phyloP scores from a whole-genome alignment of 2,797 vertebrate genomes.

The Chaetodon trifasciatus region DNA sequence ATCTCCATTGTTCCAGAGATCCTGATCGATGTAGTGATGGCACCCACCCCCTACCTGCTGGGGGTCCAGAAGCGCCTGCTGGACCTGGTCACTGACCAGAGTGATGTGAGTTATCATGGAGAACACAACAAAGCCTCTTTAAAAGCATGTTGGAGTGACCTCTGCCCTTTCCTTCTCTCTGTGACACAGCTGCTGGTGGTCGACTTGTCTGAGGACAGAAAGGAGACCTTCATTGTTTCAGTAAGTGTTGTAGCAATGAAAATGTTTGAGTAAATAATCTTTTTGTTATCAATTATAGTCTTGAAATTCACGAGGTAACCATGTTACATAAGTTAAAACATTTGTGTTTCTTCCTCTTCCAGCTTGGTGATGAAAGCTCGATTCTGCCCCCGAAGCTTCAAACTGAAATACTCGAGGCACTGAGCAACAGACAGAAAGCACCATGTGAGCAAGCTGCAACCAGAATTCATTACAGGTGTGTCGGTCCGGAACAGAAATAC shows the following conservation, averaged over 20 bases:
- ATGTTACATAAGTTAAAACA: not conserved
- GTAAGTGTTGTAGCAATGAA: conserved; percentile 76
- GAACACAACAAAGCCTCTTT: not conserved
- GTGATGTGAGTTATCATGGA: conserved; percentile 76
- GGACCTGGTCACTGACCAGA: conserved; percentile 87
- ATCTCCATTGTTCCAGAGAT: conserved; percentile 95
- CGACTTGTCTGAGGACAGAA: conserved; percentile 87
- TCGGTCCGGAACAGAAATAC: accelerated
- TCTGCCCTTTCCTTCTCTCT: not conserved
- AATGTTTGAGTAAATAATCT: not conserved
- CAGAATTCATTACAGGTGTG: not conserved
- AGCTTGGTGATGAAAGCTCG: conserved; percentile 92
- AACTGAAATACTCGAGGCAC: conserved; percentile 86
- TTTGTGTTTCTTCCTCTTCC: conserved; percentile 2
- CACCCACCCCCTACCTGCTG: conserved; percentile 95
- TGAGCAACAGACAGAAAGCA: conserved; percentile 72
- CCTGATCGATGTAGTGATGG: conserved; percentile 94
- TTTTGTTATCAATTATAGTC: not conserved
- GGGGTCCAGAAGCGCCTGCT: conserved; percentile 91
- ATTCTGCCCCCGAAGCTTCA: conserved; percentile 92
- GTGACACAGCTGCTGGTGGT: conserved; percentile 90
- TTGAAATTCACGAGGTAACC: not conserved
- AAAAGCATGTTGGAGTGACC: not conserved
- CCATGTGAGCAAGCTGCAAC: conserved; percentile 71
- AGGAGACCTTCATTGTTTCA: conserved; percentile 85